Evolutionary conservation across 1,140 invertebrate genomes (phyloP), one percentile per base, ranked within the genome.

Genomic region (Brachionus asplanchnoidis): DNA sequence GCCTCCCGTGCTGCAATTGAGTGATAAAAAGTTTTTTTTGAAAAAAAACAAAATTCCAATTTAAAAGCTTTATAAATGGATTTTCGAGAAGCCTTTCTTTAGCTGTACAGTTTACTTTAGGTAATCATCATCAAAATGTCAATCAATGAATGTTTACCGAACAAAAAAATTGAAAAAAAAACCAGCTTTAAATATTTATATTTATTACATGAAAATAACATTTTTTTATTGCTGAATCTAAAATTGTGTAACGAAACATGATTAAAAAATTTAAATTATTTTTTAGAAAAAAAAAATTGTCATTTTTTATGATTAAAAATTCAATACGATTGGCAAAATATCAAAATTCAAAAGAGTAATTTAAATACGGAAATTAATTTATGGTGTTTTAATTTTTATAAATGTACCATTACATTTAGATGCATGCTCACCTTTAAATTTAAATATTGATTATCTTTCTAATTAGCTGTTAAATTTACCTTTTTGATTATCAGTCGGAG

Each of bases 401-500:
- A 77, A 77, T 36, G 42, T 77, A 26, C 73, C 73, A 50, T 46
- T 50, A 50, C 73, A 77, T 50, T 50, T 77, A 50, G 73, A 46
- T 50, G 73, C 73, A 77, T 77, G 73, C 32, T 77, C 73, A 23
- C 40, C 73, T 77, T 50, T 46, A 26, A 50, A 77, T 50, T 36
- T 0, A 26, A 50, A 77, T 44, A 53, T 23, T 20, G 46, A 46
- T 46, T 11, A 77, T 68, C 14, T 28, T 32, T 36, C 1, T 36
- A 36, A 36, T 36, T 36, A 36, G 32, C 32, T 36, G 32, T 36
- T 36, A 36, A 36, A 36, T 36, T 36, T 65, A 82, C 79, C 65
- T 68, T 9, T 60, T 82, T 82, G 79, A 40, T 42, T 60, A 40
- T 82, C 53, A 46, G 79, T 82, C 8, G 79, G 79, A 32, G 79